These are phyloP conservation scores for Rhabdomys dilectus DNA, from an alignment of 2,113 vertebrate species.

Conservation along the genomic window DNA sequence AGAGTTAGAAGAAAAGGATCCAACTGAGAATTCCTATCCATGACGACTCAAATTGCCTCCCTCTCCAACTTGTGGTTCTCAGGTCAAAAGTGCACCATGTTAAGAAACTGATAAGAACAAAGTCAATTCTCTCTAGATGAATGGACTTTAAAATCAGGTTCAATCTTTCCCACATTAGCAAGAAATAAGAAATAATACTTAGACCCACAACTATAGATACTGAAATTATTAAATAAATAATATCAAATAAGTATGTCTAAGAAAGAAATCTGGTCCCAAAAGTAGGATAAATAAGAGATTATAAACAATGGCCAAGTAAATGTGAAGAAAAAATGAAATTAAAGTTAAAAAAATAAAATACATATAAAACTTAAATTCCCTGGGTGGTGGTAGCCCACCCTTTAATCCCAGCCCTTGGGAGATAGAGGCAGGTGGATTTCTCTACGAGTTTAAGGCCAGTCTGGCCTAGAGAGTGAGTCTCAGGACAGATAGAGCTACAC, in stretches of 20 bases:
- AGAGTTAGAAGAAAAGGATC: background rate
- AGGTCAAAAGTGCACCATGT: background rate
- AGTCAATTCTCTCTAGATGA: background rate
- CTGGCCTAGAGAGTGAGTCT: background rate
- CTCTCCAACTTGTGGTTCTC: background rate
- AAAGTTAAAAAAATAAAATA: background rate
- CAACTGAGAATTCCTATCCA: background rate
- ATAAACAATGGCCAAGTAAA: background rate
- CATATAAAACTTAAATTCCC: background rate
- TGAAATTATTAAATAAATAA: background rate
- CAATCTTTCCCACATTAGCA: background rate
- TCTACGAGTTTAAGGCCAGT: background rate
- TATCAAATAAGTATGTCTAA: background rate
- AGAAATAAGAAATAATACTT: background rate
- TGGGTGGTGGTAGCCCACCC: background rate
- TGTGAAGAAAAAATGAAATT: background rate
- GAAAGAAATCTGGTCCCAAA: background rate
- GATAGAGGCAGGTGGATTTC: background rate
- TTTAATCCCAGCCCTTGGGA: background rate
- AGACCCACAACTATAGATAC: background rate
- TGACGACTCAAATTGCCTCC: background rate
- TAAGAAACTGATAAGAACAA: too few species aligned
- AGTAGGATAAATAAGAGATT: background rate
- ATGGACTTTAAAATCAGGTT: background rate
- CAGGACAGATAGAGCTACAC: background rate